A percentile compares a stretch with the other conserved stretches of the same genome.
Evolutionary conservation across 2,888 invertebrate species (phyloP).

Genomic region (Leucoptera coffeella): DNA sequence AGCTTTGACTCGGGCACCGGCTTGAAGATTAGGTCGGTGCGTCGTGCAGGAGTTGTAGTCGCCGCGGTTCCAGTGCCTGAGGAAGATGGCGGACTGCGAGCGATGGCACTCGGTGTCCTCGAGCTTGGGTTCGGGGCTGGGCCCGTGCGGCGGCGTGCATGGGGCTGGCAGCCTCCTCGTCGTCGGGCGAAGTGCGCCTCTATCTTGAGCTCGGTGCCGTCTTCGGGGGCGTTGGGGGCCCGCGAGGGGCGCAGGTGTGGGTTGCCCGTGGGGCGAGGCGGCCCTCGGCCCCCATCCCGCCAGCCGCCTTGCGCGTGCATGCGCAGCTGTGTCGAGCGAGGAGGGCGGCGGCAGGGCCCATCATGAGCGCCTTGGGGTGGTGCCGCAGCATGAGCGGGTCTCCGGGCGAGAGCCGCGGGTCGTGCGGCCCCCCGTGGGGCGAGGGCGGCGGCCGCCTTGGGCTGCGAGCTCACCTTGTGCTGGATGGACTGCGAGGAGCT

Average conservation of each 20-base stretch:
- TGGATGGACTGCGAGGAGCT: constrained; percentile 60
- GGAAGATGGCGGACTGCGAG: constrained; percentile 92
- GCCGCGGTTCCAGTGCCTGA: constrained; percentile 92
- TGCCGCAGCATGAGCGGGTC: constrained; percentile 44
- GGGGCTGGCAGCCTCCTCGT: constrained; percentile 81
- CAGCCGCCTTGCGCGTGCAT: constrained; percentile 72
- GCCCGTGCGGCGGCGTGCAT: constrained; percentile 71
- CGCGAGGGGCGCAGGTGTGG: constrained; percentile 32
- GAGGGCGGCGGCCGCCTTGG: constrained; percentile 39
- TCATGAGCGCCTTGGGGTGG: constrained; percentile 49
- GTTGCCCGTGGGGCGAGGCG: constrained; percentile 53
- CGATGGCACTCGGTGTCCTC: constrained; percentile 94
- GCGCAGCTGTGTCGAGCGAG: constrained; percentile 62
- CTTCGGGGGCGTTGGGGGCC: constrained; percentile 35
- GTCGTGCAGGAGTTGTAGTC: constrained; percentile 90
- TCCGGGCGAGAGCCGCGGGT: constrained; percentile 60
- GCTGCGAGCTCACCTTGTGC: constrained; percentile 53
- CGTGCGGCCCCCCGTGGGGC: constrained; percentile 54
- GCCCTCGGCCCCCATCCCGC: constrained; percentile 45
- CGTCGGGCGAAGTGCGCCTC: constrained; percentile 61
- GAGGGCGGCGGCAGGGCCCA: constrained; percentile 50
- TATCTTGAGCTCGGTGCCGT: constrained; percentile 51
- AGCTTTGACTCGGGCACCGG: constrained; percentile 93
- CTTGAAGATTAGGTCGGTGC: constrained; percentile 93
- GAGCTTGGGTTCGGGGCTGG: constrained; percentile 88